phyloP scores from a whole-genome alignment of 1,140 invertebrate genomes.

The Brachionus manjavacas region DNA sequence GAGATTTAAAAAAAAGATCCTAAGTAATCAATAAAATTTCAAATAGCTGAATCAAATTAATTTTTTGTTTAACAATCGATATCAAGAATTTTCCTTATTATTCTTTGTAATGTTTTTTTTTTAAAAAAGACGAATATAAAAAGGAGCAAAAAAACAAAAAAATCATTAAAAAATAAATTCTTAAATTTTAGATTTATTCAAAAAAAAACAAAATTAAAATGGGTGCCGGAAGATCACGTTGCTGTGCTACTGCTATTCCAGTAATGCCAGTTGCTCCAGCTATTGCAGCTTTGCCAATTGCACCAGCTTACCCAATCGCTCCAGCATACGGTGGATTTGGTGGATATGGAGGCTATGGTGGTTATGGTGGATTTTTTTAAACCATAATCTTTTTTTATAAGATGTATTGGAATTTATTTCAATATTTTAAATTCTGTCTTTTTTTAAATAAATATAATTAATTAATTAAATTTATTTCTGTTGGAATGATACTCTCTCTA shows the following conservation, averaged over 20 bases:
- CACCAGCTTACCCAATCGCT: background rate
- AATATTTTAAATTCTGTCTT: background rate
- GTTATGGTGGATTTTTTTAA: background rate
- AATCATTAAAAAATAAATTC: background rate
- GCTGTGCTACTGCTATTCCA: background rate
- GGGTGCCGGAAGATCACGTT: background rate
- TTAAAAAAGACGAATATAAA: background rate
- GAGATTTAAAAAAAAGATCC: too few species aligned
- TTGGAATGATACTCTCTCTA: too few species aligned
- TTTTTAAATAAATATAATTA: background rate
- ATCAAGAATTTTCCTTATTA: too few species aligned
- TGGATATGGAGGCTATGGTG: background rate
- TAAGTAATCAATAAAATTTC: too few species aligned
- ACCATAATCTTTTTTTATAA: too few species aligned
- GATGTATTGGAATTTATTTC: too few species aligned
- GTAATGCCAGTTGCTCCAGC: background rate
- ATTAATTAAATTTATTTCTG: too few species aligned
- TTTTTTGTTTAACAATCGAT: too few species aligned
- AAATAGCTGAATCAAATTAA: too few species aligned
- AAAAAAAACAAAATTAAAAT: background rate
- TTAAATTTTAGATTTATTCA: background rate
- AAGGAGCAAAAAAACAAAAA: background rate
- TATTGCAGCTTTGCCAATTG: background rate
- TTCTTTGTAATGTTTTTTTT: too few species aligned
- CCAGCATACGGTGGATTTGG: background rate